Evolutionary conservation across 2,888 invertebrate species (phyloP).

Genomic region (Crioceris asparagi): DNA sequence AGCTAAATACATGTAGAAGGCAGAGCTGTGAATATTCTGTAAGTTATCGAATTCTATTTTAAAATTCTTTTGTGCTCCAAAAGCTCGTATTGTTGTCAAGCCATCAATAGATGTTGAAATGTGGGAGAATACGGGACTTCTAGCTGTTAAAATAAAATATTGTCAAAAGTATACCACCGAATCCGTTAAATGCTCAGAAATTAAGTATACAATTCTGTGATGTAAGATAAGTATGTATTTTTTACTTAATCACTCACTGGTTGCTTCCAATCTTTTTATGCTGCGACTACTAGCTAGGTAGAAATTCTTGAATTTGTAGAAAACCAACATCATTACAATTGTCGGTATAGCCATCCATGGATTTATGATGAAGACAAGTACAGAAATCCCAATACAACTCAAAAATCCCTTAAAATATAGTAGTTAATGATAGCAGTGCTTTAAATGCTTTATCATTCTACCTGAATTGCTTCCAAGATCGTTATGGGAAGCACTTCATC

Average conservation of each 20-base stretch:
- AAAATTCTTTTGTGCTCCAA: conserved; percentile 52
- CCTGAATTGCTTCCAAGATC: no score
- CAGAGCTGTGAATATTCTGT: conserved; percentile 58
- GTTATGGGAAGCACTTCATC: no score
- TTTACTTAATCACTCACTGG: conserved; percentile 43
- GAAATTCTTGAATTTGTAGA: conserved; percentile 53
- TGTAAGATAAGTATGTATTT: no score
- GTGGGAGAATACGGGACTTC: conserved; percentile 70
- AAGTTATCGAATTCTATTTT: conserved; percentile 51
- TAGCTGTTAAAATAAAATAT: no score
- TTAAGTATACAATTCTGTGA: no score
- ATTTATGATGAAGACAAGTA: conserved; percentile 63
- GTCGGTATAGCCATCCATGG: conserved; percentile 59
- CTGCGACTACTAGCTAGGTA: conserved; percentile 66
- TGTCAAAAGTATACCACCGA: no score
- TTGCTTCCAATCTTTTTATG: conserved; percentile 58
- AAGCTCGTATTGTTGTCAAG: conserved; percentile 63
- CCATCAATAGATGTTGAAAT: conserved; percentile 67
- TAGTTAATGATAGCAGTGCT: no score
- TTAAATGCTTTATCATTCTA: no score
- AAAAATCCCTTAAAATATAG: no score
- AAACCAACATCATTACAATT: conserved; percentile 49
- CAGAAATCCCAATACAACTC: no score
- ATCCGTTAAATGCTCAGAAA: no score
- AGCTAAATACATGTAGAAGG: conserved; percentile 56